A percentile compares a stretch with the other conserved stretches of the same genome.
Conservation (phyloP, 2,888 invertebrate species). For the Tenthredo notha region DNA sequence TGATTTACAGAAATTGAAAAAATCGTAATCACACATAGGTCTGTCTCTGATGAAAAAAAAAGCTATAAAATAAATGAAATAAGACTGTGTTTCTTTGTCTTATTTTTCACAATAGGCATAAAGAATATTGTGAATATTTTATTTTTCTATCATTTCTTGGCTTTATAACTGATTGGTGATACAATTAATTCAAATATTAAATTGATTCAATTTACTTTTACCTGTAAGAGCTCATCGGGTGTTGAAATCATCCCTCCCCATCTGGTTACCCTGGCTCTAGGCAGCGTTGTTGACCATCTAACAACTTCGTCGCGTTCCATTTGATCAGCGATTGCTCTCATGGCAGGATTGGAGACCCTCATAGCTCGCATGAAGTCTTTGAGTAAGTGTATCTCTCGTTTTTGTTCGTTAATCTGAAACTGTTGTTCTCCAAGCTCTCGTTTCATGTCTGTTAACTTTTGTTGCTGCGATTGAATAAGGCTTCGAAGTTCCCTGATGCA, state of each 20-base stretch:
- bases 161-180: neutral
- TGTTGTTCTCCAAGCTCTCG: slow-evolving; percentile 92
- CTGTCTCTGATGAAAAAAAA: neutral
- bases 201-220: slow-evolving; percentile 71
- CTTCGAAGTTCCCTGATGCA: slow-evolving; percentile 93
- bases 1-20: neutral
- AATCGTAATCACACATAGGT: slow-evolving; percentile 15
- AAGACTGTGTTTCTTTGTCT: neutral
- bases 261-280: slow-evolving; percentile 93
- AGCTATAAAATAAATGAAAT: neutral
- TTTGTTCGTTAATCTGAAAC: slow-evolving; percentile 93
- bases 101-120: neutral
- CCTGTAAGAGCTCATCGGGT: slow-evolving; percentile 95
- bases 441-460: slow-evolving; percentile 92
- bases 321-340: slow-evolving; percentile 95
- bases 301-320: slow-evolving; percentile 97
- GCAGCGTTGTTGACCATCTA: slow-evolving; percentile 91
- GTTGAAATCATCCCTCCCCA: slow-evolving; percentile 99
- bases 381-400: slow-evolving; percentile 91
- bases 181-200: slow-evolving; percentile 10
- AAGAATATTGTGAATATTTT: neutral
- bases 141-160: neutral
- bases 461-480: slow-evolving; percentile 91
- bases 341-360: slow-evolving; percentile 94
- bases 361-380: slow-evolving; percentile 97